Evolutionary conservation across 2,113 vertebrate species (phyloP).

Genomic region (Rattus rattus): DNA sequence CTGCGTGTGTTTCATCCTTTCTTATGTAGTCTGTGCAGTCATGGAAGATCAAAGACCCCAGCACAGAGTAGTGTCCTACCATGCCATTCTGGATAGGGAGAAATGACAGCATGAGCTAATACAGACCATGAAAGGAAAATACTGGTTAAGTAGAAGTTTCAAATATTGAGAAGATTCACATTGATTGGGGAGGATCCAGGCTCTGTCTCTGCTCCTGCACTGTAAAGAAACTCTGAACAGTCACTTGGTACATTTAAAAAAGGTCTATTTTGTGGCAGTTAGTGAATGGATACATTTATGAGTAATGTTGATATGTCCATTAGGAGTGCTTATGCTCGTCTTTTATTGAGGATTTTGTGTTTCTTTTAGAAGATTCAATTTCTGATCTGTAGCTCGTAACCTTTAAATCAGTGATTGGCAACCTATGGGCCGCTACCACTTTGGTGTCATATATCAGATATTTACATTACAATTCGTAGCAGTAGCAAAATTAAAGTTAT

Average conservation of each 20-base stretch:
- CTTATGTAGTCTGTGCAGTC: neutral
- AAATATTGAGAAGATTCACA: neutral
- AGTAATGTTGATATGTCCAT: slow-evolving; percentile 20
- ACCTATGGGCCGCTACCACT: neutral
- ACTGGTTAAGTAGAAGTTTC: neutral
- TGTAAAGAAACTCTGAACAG: neutral
- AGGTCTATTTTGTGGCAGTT: neutral
- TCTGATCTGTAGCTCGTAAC: slow-evolving; percentile 61
- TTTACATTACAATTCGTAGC: neutral
- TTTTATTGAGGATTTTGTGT: slow-evolving; percentile 64
- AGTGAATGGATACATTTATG: neutral
- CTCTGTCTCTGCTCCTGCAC: neutral
- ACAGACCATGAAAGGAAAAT: neutral
- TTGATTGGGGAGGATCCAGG: neutral
- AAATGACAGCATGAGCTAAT: neutral
- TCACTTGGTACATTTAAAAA: neutral
- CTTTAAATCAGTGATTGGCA: slow-evolving; percentile 41
- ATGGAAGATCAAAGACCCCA: neutral
- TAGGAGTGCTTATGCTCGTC: slow-evolving; percentile 17
- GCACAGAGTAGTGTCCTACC: neutral
- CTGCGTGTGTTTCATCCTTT: neutral
- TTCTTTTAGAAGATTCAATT: slow-evolving; percentile 67
- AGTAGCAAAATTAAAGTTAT: neutral
- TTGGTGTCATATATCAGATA: neutral
- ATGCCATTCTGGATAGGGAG: neutral